Evolutionary conservation across 2,797 vertebrate genomes (phyloP).

Genomic region (Peromyscus aztecus): DNA sequence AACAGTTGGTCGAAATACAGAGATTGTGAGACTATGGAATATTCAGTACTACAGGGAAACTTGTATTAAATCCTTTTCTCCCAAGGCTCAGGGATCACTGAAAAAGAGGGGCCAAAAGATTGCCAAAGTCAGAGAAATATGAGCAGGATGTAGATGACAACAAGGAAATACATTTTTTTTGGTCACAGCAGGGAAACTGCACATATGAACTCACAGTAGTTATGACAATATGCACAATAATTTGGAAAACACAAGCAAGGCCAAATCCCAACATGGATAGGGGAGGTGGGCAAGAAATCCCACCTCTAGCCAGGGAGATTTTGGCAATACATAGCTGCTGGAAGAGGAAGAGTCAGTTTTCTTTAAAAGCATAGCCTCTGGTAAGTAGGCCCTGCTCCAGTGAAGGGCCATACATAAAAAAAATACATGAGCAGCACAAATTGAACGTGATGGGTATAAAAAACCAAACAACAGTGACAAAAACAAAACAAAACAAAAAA

Average conservation of each 20-base stretch:
- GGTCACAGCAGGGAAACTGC: neutral
- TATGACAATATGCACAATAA: neutral
- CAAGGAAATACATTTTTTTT: neutral
- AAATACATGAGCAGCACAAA: neutral
- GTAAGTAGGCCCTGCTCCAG: neutral
- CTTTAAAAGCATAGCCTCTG: neutral
- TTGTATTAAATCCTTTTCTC: neutral
- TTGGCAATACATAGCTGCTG: neutral
- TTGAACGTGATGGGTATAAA: neutral
- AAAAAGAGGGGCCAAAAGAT: neutral
- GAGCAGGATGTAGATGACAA: neutral
- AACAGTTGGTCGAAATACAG: neutral
- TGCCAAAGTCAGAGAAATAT: neutral
- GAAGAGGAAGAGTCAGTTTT: neutral
- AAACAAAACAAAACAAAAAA: too few relatives aligned
- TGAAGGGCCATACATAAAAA: neutral
- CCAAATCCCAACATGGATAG: neutral
- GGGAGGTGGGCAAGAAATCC: neutral
- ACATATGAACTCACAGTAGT: neutral
- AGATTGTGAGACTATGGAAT: neutral
- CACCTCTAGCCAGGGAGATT: neutral
- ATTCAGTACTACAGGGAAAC: neutral
- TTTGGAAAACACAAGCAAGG: neutral
- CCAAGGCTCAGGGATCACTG: neutral
- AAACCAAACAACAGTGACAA: neutral